A percentile compares a stretch with the other conserved stretches of the same genome.
These are phyloP conservation scores for Glaucopsyche alexis DNA, from an alignment of 2,888 invertebrate species.

Conservation along the genomic window DNA sequence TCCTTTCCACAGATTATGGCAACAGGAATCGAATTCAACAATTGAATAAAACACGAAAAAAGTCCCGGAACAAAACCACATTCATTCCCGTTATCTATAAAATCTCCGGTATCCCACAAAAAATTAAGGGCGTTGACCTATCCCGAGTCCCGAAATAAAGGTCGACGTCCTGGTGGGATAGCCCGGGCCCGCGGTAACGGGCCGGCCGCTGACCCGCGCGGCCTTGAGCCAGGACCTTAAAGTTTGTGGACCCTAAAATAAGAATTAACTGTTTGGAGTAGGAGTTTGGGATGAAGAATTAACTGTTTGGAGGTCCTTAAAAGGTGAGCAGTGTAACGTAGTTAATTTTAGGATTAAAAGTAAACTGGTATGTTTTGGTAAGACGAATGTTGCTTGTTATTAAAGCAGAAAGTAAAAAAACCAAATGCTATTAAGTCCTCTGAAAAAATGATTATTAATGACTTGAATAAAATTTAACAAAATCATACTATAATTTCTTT, in stretches of 20 bases:
- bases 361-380: too few relatives aligned
- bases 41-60: neutral
- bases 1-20: too few relatives aligned
- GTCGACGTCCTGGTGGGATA: constrained; percentile 48
- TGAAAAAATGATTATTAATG: too few relatives aligned
- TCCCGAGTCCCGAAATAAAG: constrained; percentile 33
- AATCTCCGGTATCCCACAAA: constrained; percentile 46
- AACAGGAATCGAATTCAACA: too few relatives aligned
- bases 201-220: constrained; percentile 47
- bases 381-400: too few relatives aligned
- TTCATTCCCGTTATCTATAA: constrained; percentile 39
- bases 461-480: too few relatives aligned
- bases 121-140: constrained; percentile 5
- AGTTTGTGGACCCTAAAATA: neutral
- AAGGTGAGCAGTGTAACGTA: neutral
- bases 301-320: neutral
- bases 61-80: constrained; percentile 22
- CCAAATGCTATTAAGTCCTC: too few relatives aligned
- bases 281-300: neutral
- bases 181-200: constrained; percentile 51
- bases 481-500: too few relatives aligned
- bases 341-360: too few relatives aligned
- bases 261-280: too few relatives aligned
- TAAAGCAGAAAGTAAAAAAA: too few relatives aligned
- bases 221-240: constrained; percentile 43